Base-by-base conservation (phyloP, 2,888 invertebrate species). In the Corbicula japonica region DNA sequence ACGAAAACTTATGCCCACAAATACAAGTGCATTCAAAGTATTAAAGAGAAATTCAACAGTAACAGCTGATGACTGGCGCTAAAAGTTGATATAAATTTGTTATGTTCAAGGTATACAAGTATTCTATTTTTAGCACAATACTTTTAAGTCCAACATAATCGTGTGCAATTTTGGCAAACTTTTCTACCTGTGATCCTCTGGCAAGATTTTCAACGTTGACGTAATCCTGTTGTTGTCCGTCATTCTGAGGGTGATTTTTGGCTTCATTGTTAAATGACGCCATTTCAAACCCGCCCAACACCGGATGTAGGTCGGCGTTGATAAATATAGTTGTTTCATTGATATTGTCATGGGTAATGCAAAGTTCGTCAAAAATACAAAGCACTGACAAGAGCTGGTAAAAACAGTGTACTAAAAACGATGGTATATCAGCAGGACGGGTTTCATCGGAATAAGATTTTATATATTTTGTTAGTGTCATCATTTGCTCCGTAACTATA, bases 311-410 rank as follows among this genome's bases (percentile, higher is more conserved):
- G n/a, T 65, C 62, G 10, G 60, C 70, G 46, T 88, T 83, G 2
- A 89, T 74, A 50, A 84, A 87, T n/a, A 89, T 71, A 66, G 82
- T 86, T n/a, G 86, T 86, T 8, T 85, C 80, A 38, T 81, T 86
- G 30, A 89, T 86, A 70, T 86, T 85, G n/a, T 86, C 52, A 63
- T 88, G 86, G 6, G 80, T 82, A 15, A 86, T 72, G 30, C 83
- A 73, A 23, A 76, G 58, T n/a, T 80, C 60, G 30, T 76, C 78
- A 12, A 89, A 62, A 48, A 80, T 66, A 48, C 77, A 73, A 18
- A 89, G 46, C 2, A 83, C 83, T 26, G 84, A 83, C 1, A 87
- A 38, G 1, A 89, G 66, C 75, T 89, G 88, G 63, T 88, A 89
- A 12, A 89, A 38, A 12, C 82, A 32, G 12, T 80, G 78, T 5